phyloP scores from a whole-genome alignment of 2,113 vertebrate species.

The Lethenteron reissneri region DNA sequence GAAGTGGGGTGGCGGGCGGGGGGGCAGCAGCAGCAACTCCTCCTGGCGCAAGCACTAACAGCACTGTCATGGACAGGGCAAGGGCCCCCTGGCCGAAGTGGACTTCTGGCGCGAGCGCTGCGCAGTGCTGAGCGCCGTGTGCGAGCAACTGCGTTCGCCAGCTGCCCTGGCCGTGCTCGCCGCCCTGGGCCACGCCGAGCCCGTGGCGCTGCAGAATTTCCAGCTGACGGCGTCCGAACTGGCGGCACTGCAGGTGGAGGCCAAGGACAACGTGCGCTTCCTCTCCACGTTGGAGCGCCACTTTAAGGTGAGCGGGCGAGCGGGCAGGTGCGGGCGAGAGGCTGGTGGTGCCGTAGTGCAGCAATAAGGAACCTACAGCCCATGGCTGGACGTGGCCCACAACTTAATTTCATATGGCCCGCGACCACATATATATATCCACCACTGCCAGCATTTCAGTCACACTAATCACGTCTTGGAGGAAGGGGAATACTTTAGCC shows the following conservation, averaged over 20 bases:
- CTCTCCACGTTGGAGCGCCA: conserved; percentile 47
- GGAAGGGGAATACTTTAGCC: no score
- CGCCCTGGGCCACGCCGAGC: conserved; percentile 28
- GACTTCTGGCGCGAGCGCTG: conserved; percentile 49
- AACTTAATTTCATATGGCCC: neutral
- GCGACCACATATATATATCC: neutral
- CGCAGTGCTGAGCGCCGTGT: conserved; percentile 31
- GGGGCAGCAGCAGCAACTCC: neutral
- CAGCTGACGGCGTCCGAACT: conserved; percentile 31
- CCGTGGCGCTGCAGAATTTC: conserved; percentile 25
- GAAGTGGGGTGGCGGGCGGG: neutral
- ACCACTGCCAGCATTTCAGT: neutral
- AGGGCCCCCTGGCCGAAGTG: conserved; percentile 49
- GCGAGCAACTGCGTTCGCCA: conserved; percentile 41
- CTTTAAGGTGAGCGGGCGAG: conserved; percentile 36
- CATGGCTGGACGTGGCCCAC: neutral
- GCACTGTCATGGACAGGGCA: conserved; percentile 22
- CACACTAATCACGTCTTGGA: no score
- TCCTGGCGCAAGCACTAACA: neutral
- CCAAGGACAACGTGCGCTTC: conserved; percentile 42
- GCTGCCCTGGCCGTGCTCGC: conserved; percentile 37
- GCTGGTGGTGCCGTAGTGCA: neutral
- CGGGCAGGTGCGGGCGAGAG: no score
- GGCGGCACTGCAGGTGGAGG: conserved; percentile 33
- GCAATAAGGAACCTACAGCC: neutral